Evolutionary conservation across 2,113 vertebrate genomes (phyloP), one percentile per base, ranked within the genome.

Genomic region (Phylloscopus trochilus): DNA sequence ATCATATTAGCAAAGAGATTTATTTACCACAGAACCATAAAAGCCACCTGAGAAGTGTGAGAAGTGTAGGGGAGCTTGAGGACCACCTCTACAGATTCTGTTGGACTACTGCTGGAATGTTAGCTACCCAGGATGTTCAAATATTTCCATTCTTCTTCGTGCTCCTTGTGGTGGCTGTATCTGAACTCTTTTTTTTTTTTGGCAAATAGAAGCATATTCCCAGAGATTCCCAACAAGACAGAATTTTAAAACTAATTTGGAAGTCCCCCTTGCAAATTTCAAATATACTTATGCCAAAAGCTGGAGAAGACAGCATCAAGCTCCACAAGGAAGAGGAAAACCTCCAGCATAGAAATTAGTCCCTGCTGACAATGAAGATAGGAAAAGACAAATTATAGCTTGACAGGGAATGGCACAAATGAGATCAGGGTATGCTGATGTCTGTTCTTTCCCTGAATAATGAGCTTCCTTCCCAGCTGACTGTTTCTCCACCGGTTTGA

Each of bases 341-440:
- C 19, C 35, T 62, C 51, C 63, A 92, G 85, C 76, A 90, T 9
- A 77, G 55, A 92, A 90, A 90, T 90, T 75, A 91, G 62, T 53
- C n/a, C 49, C 70, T 82, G 66, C 56, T 94, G 93, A 91, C 69
- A 92, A 69, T 35, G 58, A 55, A 92, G 58, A 67, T 60, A 80
- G 72, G 63, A 66, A 94, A 73, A 94, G 64, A 87, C 16, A 80
- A 86, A 89, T 94, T 96, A 94, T 30, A 87, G 62, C 55, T 93
- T 94, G 79, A 82, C 70, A 68, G 58, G 5, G 41, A 94, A 92
- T 72, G 63, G 70, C 70, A 70, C 20, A 75, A 87, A 92, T 87
- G 52, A 83, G 73, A 93, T 96, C 81, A 94, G 43, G 53, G 43
- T 86, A 91, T 94, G 53, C 64, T 87, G 66, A 73, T 91, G 49